Percentiles rank a stretch among this genome's conserved stretches.
These are phyloP conservation scores for Calliphora vomitoria DNA, from an alignment of 2,888 invertebrate genomes.

Conservation along the genomic window DNA sequence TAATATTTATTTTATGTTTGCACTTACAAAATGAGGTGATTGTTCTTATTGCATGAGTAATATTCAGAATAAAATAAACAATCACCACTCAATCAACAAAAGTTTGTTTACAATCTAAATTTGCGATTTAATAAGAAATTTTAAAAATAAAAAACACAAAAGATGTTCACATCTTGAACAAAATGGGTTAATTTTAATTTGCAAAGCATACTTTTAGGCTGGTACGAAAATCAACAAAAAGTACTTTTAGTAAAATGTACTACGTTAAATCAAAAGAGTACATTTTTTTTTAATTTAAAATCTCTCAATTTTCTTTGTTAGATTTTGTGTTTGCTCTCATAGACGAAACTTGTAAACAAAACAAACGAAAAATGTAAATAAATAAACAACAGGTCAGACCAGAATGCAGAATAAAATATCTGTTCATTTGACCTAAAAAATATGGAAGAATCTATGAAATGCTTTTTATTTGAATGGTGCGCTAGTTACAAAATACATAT, in stretches of 20 bases:
- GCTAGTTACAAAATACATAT: not conserved
- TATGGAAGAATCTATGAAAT: not conserved
- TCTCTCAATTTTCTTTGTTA: not conserved
- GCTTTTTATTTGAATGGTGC: not conserved
- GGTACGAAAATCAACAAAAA: not conserved
- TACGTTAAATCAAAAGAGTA: not conserved
- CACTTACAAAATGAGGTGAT: not conserved
- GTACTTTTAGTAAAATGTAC: not conserved
- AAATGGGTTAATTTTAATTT: not conserved
- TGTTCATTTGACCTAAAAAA: conserved; percentile 16
- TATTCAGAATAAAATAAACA: not conserved
- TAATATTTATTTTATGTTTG: not conserved
- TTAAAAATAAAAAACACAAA: not conserved
- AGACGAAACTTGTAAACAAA: not conserved
- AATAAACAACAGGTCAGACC: not conserved
- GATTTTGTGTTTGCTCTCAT: not conserved
- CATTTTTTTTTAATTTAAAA: not conserved
- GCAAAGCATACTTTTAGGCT: not conserved
- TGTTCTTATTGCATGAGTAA: not conserved
- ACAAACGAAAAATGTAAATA: not conserved
- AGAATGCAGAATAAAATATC: not conserved
- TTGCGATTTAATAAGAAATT: not conserved
- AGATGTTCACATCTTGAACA: not conserved
- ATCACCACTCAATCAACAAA: not conserved
- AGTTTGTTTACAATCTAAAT: not conserved